Base-by-base conservation (phyloP, 2,888 invertebrate genomes). In the Latrodectus hesperus region DNA sequence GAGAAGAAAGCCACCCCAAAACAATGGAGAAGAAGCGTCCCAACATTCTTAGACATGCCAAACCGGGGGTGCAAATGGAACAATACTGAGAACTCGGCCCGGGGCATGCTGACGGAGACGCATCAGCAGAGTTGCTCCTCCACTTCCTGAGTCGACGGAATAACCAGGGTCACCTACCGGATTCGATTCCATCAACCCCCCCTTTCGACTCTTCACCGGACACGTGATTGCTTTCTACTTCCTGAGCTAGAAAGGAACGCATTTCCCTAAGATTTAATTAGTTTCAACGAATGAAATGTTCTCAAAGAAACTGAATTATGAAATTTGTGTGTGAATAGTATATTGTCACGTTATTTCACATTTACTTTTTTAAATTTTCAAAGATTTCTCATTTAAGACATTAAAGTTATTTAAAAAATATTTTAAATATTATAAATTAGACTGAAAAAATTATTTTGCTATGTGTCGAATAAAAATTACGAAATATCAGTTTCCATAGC, bases 71-170 rank as follows among this genome's bases (percentile, higher is more conserved):
- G 65, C 64, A n/a, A 6, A 38, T 38, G 17, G 86, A 87, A 87
- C 86, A 87, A 87, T 87, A 87, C 86, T 87, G 86, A 87, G 86
- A 87, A 87, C 70, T 73, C 64, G 86, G 81, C 85, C 67, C 67
- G 67, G 72, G 75, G 70, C n/a, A 65, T 14, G 73, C 5, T 38
- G 60, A 75, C 49, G 60, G 73, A 16, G 71, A 73, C 79, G 71
- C 65, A 65, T 76, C 67, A 49, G 10, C 55, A 80, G 74, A 85
- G 17, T 55, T 60, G 17, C 8, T 17, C 14, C 51, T 64, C 67
- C 73, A 82, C 74, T 78, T 75, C 85, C 72, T 52, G 72, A 67
- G 67, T 77, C 52, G 12, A 26, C 55, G 73, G 80, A 81, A 72
- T 73, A 38, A 22, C 49, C 51, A 64, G 79, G 86, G 86, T 87